Conservation (phyloP, 2,113 vertebrate genomes). For the Rhynchomys soricoides region DNA sequence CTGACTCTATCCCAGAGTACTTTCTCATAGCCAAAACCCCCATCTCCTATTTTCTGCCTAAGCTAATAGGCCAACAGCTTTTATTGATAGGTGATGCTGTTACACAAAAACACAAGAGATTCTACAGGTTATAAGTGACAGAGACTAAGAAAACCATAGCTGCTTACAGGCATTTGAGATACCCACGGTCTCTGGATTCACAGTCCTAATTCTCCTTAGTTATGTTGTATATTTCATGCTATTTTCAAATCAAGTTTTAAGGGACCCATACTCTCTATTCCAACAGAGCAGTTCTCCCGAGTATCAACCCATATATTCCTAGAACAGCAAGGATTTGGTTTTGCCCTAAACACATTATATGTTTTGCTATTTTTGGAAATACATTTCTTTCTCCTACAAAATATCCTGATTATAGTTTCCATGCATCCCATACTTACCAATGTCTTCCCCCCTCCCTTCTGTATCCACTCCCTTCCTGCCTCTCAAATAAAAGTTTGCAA, state of each 20-base stretch:
- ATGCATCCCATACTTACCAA: background rate
- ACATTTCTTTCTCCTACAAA: background rate
- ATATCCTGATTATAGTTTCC: background rate
- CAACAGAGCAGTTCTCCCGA: background rate
- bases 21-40: too few relatives aligned
- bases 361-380: background rate
- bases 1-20: too few relatives aligned
- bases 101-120: too few relatives aligned
- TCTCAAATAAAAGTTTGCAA: background rate
- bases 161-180: too few relatives aligned
- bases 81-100: too few relatives aligned
- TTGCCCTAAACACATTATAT: too few relatives aligned
- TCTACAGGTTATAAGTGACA: background rate
- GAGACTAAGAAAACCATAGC: too few relatives aligned
- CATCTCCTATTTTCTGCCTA: too few relatives aligned
- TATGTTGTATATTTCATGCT: background rate
- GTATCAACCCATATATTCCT: background rate
- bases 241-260: background rate
- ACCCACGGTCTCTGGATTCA: fast-evolving
- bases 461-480: background rate
- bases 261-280: background rate
- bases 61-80: too few relatives aligned
- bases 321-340: background rate
- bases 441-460: background rate
- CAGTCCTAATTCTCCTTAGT: background rate